Evolutionary conservation across 1,140 invertebrate species (phyloP).

Genomic region (Ostrea denselamellosa): DNA sequence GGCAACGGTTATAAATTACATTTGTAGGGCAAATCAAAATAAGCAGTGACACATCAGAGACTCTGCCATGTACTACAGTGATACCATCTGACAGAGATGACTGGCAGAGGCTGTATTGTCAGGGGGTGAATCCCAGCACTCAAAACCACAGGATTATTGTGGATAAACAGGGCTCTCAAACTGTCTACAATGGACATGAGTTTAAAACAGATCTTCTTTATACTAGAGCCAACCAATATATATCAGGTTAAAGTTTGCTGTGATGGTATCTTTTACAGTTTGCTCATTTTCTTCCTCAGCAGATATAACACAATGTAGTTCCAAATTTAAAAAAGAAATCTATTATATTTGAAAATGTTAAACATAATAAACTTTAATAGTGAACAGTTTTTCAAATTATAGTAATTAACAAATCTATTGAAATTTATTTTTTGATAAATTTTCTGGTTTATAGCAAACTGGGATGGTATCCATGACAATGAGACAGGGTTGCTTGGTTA

Average conservation of each 20-base stretch:
- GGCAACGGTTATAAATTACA: not conserved
- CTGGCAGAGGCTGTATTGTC: conserved; percentile 48
- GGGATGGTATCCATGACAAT: conserved; percentile 69
- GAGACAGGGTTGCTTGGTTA: conserved; percentile 68
- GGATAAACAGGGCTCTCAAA: conserved; percentile 60
- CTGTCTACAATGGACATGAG: conserved; percentile 64
- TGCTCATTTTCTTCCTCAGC: too few relatives aligned
- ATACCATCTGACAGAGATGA: conserved; percentile 49
- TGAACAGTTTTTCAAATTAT: too few relatives aligned
- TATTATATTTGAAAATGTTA: too few relatives aligned
- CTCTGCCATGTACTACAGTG: not conserved
- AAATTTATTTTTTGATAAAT: not conserved
- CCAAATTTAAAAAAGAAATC: too few relatives aligned
- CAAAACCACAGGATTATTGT: conserved; percentile 54
- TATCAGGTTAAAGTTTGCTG: conserved; percentile 51
- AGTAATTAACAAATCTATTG: not conserved
- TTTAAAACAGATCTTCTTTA: conserved; percentile 54
- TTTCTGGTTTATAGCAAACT: conserved; percentile 60
- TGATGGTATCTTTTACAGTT: too few relatives aligned
- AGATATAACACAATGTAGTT: too few relatives aligned
- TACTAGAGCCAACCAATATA: conserved; percentile 60
- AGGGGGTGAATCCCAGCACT: conserved; percentile 19
- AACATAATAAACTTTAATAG: too few relatives aligned
- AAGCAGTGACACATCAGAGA: conserved; percentile 46
- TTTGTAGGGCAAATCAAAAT: conserved; percentile 47